These are phyloP conservation scores for Morone saxatilis DNA, from an alignment of 2,113 vertebrate genomes.

Conservation along the genomic window DNA sequence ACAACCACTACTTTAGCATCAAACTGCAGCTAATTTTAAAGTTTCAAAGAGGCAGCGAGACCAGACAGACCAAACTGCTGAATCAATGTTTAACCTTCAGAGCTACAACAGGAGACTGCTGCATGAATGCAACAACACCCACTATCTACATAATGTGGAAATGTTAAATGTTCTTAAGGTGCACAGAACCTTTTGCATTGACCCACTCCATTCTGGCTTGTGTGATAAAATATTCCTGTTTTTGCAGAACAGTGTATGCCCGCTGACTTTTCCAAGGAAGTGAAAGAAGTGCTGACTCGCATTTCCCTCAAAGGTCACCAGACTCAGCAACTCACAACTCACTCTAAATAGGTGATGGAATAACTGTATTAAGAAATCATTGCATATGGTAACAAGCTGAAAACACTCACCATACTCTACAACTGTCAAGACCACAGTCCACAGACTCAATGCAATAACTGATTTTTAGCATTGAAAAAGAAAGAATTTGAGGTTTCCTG, in stretches of 20 bases:
- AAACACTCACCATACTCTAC: no score
- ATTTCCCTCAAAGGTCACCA: conserved; percentile 13
- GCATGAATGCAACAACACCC: background rate
- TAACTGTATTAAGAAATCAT: background rate
- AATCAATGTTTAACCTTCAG: background rate
- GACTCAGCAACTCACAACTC: background rate
- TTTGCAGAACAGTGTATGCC: background rate
- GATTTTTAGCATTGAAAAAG: no score
- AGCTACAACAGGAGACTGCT: background rate
- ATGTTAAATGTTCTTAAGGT: background rate
- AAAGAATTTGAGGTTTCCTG: background rate
- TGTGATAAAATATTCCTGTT: background rate
- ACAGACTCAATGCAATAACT: no score
- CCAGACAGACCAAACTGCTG: no score
- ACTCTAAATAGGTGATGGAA: background rate
- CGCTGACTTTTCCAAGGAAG: background rate
- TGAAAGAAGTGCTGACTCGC: conserved; percentile 1
- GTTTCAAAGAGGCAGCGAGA: no score
- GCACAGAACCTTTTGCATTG: background rate
- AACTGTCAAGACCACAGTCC: no score
- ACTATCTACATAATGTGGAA: background rate
- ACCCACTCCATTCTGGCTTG: background rate
- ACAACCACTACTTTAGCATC: no score
- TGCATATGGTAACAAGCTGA: background rate
- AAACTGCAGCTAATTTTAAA: no score